Conservation (phyloP, 2,888 invertebrate species). For the Eupithecia tripunctaria region DNA sequence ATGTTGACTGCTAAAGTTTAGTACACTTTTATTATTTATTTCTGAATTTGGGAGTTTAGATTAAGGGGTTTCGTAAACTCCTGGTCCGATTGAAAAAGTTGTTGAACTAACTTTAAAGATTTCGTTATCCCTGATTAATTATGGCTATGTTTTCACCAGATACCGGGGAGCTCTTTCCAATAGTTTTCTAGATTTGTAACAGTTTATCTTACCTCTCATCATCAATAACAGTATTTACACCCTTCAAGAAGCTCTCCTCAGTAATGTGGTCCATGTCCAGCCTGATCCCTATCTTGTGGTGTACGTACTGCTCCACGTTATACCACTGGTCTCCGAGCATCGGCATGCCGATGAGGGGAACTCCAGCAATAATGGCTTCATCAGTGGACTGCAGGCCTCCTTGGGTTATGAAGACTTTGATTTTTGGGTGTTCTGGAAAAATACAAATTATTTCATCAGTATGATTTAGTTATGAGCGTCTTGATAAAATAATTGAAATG, state of each 20-base stretch:
- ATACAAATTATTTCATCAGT: neutral
- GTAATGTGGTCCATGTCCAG: conserved; percentile 53
- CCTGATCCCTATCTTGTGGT: conserved; percentile 54
- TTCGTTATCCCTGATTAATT: too few relatives aligned
- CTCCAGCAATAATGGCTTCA: conserved; percentile 62
- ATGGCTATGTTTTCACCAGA: too few relatives aligned
- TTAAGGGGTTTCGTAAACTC: too few relatives aligned
- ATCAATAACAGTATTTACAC: conserved; percentile 44
- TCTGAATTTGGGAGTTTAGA: too few relatives aligned
- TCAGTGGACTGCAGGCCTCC: conserved; percentile 68
- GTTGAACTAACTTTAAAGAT: too few relatives aligned
- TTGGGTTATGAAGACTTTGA: conserved; percentile 70
- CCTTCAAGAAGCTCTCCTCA: conserved; percentile 53
- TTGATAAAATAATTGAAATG: too few relatives aligned
- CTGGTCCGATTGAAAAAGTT: too few relatives aligned
- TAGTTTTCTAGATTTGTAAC: neutral
- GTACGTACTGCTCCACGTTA: conserved; percentile 54
- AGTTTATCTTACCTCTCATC: conserved; percentile 21
- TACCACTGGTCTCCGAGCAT: conserved; percentile 65
- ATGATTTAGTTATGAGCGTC: neutral
- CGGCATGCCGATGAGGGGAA: conserved; percentile 62
- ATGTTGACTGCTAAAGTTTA: too few relatives aligned
- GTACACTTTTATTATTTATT: too few relatives aligned
- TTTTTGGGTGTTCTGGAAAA: conserved; percentile 60
- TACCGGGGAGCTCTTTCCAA: too few relatives aligned